These are phyloP conservation scores for Drosophila aldrichi DNA, from an alignment of 2,888 invertebrate genomes.

Conservation along the genomic window DNA sequence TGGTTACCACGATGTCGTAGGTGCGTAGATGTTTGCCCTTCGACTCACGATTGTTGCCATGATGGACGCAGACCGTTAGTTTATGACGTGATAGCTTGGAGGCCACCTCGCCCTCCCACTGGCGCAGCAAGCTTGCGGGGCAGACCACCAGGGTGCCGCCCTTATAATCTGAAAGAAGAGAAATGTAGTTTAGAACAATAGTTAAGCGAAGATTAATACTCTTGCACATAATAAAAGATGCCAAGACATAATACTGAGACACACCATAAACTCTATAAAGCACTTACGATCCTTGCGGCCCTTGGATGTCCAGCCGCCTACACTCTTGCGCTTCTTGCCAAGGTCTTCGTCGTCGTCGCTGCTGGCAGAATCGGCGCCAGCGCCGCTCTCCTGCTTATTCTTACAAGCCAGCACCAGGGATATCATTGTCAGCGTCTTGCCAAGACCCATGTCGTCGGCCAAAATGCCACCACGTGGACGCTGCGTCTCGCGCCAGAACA, in stretches of 20 bases:
- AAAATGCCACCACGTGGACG: conserved; percentile 94
- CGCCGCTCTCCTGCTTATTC: conserved; percentile 80
- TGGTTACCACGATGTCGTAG: conserved; percentile 94
- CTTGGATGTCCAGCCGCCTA: conserved; percentile 77
- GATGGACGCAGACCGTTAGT: conserved; percentile 90
- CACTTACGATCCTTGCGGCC: conserved; percentile 79
- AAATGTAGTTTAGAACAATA: background rate
- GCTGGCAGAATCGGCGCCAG: conserved; percentile 53
- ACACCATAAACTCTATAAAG: background rate
- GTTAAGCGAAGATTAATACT: background rate
- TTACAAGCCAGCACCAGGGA: conserved; percentile 88
- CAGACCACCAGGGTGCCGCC: conserved; percentile 96
- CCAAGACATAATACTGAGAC: background rate
- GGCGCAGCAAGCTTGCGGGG: conserved; percentile 95
- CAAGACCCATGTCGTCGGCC: conserved; percentile 87
- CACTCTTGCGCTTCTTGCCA: conserved; percentile 12
- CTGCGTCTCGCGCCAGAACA: conserved; percentile 95
- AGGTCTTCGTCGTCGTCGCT: conserved; percentile 65
- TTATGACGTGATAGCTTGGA: conserved; percentile 88
- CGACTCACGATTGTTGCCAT: conserved; percentile 91
- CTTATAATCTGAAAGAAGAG: conserved; percentile 83
- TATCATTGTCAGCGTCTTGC: conserved; percentile 93
- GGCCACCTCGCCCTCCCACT: conserved; percentile 94
- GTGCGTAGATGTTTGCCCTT: conserved; percentile 88
- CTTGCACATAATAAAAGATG: too few species aligned